phyloP scores from a whole-genome alignment of 2,888 invertebrate species.

The Rhodophaea formosa region DNA sequence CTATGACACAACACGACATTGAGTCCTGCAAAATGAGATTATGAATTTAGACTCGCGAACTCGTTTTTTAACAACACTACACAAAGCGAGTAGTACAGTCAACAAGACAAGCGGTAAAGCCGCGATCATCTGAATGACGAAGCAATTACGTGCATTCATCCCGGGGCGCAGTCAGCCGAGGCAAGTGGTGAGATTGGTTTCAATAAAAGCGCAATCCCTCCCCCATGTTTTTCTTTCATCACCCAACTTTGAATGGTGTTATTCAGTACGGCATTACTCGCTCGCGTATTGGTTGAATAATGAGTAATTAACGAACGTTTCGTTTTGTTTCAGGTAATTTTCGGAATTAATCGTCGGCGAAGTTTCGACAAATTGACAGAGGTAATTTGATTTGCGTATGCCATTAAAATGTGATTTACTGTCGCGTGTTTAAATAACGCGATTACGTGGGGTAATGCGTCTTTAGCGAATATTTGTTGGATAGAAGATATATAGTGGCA shows the following conservation, averaged over 20 bases:
- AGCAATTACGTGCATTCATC: conserved; percentile 77
- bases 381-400: conserved; percentile 14
- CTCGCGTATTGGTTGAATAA: conserved; percentile 23
- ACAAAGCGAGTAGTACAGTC: conserved; percentile 69
- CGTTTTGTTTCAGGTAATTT: conserved; percentile 58
- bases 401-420: conserved; percentile 13
- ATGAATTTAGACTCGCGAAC: no score
- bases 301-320: conserved; percentile 33
- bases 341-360: conserved; percentile 21
- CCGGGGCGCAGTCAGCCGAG: conserved; percentile 67
- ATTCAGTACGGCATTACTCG: conserved; percentile 50
- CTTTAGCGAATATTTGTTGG: conserved; percentile 1
- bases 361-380: conserved; percentile 18
- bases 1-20: no score
- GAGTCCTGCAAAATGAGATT: no score
- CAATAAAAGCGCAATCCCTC: conserved; percentile 77
- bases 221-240: conserved; percentile 79
- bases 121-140: conserved; percentile 77
- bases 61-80: no score
- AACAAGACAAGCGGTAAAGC: conserved; percentile 72
- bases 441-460: background rate
- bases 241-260: conserved; percentile 69
- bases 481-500: conserved; percentile 16
- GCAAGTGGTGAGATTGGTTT: conserved; percentile 79
- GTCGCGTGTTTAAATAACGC: conserved; percentile 8